A percentile compares a stretch with the other conserved stretches of the same genome.
Conservation (phyloP, 2,113 vertebrate genomes). For the Datnioides undecimradiatus region DNA sequence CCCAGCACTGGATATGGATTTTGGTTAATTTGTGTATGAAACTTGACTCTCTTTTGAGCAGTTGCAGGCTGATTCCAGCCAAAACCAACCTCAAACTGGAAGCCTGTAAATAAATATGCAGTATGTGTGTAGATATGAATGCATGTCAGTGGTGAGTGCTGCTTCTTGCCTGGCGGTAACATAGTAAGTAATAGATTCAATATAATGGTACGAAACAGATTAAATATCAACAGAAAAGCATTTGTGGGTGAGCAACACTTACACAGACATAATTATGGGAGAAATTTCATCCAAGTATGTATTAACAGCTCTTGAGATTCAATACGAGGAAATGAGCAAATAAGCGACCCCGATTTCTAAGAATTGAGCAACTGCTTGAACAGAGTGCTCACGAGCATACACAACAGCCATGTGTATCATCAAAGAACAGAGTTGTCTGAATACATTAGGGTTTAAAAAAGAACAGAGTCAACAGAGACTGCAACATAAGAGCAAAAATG, state of each 20-base stretch:
- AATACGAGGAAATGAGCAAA: background rate
- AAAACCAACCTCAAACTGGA: background rate
- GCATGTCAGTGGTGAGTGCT: background rate
- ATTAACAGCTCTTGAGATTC: background rate
- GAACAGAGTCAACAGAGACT: too few relatives aligned
- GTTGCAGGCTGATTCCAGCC: background rate
- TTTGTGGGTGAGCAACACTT: background rate
- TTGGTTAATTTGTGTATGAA: background rate
- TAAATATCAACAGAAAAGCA: background rate
- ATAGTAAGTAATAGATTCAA: background rate
- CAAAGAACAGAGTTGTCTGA: background rate
- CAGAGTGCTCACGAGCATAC: background rate
- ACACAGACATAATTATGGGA: background rate
- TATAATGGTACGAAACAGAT: background rate
- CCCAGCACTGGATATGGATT: background rate
- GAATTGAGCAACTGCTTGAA: conserved; percentile 5
- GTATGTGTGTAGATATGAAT: background rate
- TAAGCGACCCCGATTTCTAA: background rate
- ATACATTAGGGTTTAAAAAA: background rate
- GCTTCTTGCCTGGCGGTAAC: background rate
- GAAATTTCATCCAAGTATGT: background rate
- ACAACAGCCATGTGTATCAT: background rate
- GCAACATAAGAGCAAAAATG: background rate
- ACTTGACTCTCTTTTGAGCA: background rate
- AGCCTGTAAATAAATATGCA: background rate